These are phyloP conservation scores for Macaria notata DNA, from an alignment of 2,888 invertebrate genomes.

Conservation along the genomic window DNA sequence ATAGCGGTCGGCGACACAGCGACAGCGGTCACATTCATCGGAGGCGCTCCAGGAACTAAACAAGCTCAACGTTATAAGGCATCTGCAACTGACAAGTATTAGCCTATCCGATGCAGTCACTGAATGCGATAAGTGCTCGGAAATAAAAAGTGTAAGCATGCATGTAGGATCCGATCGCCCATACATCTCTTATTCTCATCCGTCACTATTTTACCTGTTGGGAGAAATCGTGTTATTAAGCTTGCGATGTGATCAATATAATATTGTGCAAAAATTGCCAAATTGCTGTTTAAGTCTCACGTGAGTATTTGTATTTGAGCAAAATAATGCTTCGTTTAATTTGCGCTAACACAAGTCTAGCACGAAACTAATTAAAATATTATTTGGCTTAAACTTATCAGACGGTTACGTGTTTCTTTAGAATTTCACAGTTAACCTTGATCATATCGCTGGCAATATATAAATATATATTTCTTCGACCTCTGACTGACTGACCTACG, in stretches of 20 bases:
- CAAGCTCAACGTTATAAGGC: conserved; percentile 57
- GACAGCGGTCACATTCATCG: conserved; percentile 95
- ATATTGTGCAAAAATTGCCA: neutral
- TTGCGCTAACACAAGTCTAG: no score
- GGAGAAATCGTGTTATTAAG: conserved; percentile 56
- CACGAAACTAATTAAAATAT: no score
- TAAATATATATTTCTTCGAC: conserved; percentile 49
- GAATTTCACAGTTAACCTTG: conserved; percentile 9
- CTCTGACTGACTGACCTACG: conserved; percentile 67
- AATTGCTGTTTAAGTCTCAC: no score
- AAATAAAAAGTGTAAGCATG: conserved; percentile 62
- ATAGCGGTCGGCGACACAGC: conserved; percentile 95
- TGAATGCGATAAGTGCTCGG: conserved; percentile 80
- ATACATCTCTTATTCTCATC: conserved; percentile 69
- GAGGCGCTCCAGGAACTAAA: conserved; percentile 98
- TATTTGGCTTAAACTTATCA: no score
- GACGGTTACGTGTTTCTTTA: no score
- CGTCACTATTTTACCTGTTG: conserved; percentile 67
- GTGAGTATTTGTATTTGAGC: neutral
- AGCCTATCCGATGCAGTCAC: conserved; percentile 74
- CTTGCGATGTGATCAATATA: conserved; percentile 47
- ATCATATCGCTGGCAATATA: conserved; percentile 42
- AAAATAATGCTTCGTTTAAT: neutral
- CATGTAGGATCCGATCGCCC: conserved; percentile 78
- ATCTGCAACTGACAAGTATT: conserved; percentile 61